These are phyloP conservation scores for Takifugu flavidus DNA, from an alignment of 2,113 vertebrate genomes.

Conservation along the genomic window DNA sequence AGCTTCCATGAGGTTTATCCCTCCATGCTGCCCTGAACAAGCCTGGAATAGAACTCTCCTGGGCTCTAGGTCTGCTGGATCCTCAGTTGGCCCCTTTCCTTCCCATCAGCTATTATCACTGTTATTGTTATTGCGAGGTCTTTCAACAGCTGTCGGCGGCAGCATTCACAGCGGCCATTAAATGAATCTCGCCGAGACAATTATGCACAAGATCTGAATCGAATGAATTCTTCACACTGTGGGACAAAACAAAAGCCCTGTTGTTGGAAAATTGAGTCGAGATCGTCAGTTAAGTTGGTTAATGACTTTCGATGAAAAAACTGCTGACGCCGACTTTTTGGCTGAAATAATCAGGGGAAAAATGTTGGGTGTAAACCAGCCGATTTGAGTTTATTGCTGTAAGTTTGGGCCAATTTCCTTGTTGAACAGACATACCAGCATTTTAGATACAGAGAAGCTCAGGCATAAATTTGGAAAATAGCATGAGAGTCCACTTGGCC, in stretches of 20 bases:
- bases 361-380: not conserved
- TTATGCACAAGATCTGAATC: constrained; percentile 22
- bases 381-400: not conserved
- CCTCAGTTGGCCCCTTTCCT: constrained; percentile 26
- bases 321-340: constrained; percentile 13
- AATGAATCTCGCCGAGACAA: constrained; percentile 43
- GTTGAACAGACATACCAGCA: not conserved
- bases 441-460: constrained; percentile 2
- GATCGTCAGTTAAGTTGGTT: constrained; percentile 23
- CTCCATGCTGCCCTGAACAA: not conserved
- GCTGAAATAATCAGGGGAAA: constrained; percentile 17
- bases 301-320: constrained; percentile 7
- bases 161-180: constrained; percentile 42
- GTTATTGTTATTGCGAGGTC: constrained; percentile 40
- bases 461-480: constrained; percentile 4
- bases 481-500: not conserved
- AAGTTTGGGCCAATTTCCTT: constrained; percentile 3
- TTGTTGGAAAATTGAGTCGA: constrained; percentile 20
- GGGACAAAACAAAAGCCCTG: constrained; percentile 3
- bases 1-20: too few relatives aligned
- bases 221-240: constrained; percentile 21
- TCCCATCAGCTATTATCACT: constrained; percentile 26
- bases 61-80: constrained; percentile 25
- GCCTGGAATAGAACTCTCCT: constrained; percentile 8
- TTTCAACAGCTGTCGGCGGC: constrained; percentile 47